A percentile compares a stretch with the other conserved stretches of the same genome.
These are phyloP conservation scores for Urocyon cinereoargenteus DNA, from an alignment of 2,797 vertebrate genomes.

Conservation along the genomic window DNA sequence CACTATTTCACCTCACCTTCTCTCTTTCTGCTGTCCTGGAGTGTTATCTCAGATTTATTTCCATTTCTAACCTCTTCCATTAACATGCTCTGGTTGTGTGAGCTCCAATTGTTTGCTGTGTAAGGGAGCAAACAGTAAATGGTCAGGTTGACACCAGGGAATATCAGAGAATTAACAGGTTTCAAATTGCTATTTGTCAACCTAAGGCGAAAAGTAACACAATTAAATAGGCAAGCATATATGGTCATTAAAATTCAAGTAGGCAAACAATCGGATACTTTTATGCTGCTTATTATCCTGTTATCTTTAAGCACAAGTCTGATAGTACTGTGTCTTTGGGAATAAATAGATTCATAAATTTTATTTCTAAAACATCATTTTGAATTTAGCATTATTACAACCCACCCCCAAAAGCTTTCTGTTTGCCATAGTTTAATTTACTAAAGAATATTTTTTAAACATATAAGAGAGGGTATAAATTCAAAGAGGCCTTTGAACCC, in stretches of 20 bases:
- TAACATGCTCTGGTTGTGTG: background rate
- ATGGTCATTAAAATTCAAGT: constrained; percentile 45
- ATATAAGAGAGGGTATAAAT: background rate
- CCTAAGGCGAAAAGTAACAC: constrained; percentile 3
- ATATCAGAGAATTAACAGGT: background rate
- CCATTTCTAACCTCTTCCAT: background rate
- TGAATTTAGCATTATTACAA: constrained; percentile 28
- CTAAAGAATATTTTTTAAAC: constrained; percentile 12
- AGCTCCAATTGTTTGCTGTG: background rate
- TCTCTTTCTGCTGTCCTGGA: background rate
- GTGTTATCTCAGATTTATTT: background rate
- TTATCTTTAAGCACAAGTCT: constrained; percentile 4
- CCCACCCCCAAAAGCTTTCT: background rate
- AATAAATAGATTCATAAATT: constrained; percentile 58
- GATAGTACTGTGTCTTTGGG: background rate
- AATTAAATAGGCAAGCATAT: background rate
- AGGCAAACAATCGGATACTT: constrained; percentile 47
- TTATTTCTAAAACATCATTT: constrained; percentile 59
- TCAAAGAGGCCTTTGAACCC: constrained; percentile 39
- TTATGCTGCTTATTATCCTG: background rate
- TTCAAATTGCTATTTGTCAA: constrained; percentile 20
- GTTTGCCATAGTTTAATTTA: constrained; percentile 11
- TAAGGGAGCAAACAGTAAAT: background rate
- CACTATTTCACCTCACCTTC: background rate
- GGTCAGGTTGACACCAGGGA: background rate